Evolutionary conservation across 2,888 invertebrate genomes (phyloP), one percentile per base, ranked within the genome.

Genomic region (Cerastis rubricosa): DNA sequence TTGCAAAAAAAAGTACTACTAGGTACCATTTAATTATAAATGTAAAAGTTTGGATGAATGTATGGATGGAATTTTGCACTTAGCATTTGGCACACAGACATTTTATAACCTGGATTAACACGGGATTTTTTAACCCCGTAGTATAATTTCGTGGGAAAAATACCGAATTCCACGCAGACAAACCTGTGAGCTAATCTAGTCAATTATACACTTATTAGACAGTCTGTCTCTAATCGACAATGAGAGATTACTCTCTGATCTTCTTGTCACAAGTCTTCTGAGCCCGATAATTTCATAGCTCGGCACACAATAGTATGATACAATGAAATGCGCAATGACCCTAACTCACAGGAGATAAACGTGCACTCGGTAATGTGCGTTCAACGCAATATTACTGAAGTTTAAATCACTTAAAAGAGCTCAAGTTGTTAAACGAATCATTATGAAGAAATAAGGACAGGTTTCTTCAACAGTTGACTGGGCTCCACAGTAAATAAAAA

Each of bases 341-440:
- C 19, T 64, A 40, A 43, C 47, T 43, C 19, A 22, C n/a, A 29
- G 3, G 43, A 77, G 51, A 72, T 78, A 69, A 72, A 81, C 54
- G 64, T 35, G 47, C 54, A 57, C 68, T 54, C 47, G 45, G 59
- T 47, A 61, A 80, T 83, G 54, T 77, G 71, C 59, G 71, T 78
- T 83, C 47, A 72, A 72, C 68, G 65, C 64, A 66, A 78, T 72
- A 83, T 83, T 35, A 83, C 78, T 69, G 51, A 49, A 83, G 68
- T 59, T 68, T 81, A 81, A 81, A 81, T 83, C 84, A 83, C 84
- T 66, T 65, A 83, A 72, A 19, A 72, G 59, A 81, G 71, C 67
- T 47, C 25, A 4, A 54, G 66, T 63, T 77, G 35, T 69, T 49
- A 51, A 61, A 14, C 29, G 63, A 45, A 69, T 29, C 19, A n/a